phyloP scores from a whole-genome alignment of 1,140 invertebrate species.

The Zophobas atratus region DNA sequence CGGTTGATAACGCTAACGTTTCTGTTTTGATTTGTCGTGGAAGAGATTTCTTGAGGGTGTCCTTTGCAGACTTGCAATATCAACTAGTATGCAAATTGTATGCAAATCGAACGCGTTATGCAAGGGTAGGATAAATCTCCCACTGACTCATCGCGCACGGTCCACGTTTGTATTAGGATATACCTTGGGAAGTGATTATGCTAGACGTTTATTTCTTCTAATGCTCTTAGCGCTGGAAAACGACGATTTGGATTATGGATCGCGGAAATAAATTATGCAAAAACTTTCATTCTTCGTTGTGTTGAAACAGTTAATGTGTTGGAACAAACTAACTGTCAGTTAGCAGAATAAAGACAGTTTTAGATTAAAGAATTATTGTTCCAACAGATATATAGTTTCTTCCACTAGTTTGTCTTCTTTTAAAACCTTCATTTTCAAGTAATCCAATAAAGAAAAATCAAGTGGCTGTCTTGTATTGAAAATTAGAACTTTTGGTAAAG shows the following conservation, averaged over 20 bases:
- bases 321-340: no score
- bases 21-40: conserved; percentile 14
- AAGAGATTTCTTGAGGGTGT: conserved; percentile 47
- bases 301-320: no score
- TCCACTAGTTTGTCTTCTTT: no score
- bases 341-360: no score
- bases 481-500: no score
- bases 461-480: no score
- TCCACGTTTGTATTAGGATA: conserved; percentile 54
- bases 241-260: conserved; percentile 13
- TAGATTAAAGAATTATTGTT: no score
- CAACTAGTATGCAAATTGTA: conserved; percentile 62
- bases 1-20: conserved; percentile 16
- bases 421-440: no score
- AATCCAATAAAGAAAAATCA: no score
- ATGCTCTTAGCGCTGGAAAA: conserved; percentile 53
- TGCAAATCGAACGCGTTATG: conserved; percentile 55
- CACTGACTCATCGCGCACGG: conserved; percentile 52
- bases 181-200: conserved; percentile 61
- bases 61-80: conserved; percentile 56
- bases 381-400: no score
- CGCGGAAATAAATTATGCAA: not conserved
- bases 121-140: conserved; percentile 40
- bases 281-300: no score
- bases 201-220: conserved; percentile 56